Percentiles rank a stretch among this genome's conserved stretches.
Conservation (phyloP, 2,888 invertebrate species). For the Argyresthia albistria region DNA sequence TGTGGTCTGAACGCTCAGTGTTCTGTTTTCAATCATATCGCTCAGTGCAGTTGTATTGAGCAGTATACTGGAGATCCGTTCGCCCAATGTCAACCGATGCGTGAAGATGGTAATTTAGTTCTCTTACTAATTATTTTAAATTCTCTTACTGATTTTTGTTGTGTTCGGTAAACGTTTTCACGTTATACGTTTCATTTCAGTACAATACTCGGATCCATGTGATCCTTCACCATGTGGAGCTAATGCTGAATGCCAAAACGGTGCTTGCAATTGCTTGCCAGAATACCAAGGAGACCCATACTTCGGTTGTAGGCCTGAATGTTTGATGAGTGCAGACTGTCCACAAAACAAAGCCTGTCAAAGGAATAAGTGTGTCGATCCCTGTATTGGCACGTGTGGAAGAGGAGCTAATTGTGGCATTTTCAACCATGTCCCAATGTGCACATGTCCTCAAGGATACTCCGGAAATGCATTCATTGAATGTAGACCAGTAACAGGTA, state of each 20-base stretch:
- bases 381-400: slow-evolving; percentile 85
- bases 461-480: slow-evolving; percentile 80
- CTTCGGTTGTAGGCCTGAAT: slow-evolving; percentile 85
- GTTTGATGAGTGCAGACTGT: slow-evolving; percentile 82
- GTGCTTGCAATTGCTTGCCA: slow-evolving; percentile 78
- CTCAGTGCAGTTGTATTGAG: slow-evolving; percentile 74
- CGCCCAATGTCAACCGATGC: slow-evolving; percentile 44
- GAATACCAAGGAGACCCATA: slow-evolving; percentile 87
- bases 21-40: slow-evolving; percentile 74
- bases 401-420: slow-evolving; percentile 80
- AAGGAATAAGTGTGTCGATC: slow-evolving; percentile 82
- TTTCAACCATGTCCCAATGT: slow-evolving; percentile 74
- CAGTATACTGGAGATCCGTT: slow-evolving; percentile 75
- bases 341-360: slow-evolving; percentile 78
- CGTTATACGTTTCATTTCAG: neutral
- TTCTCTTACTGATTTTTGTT: neutral
- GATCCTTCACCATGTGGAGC: slow-evolving; percentile 78
- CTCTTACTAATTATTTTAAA: neutral
- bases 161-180: neutral
- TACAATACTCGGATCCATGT: slow-evolving; percentile 62
- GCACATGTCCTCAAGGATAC: slow-evolving; percentile 73
- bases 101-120: slow-evolving; percentile 36
- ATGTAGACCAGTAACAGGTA: slow-evolving; percentile 68
- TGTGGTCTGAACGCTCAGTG: slow-evolving; percentile 75
- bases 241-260: slow-evolving; percentile 79